Evolutionary conservation across 2,797 vertebrate genomes (phyloP), one percentile per base, ranked within the genome.

Genomic region (Protonibea diacanthus): DNA sequence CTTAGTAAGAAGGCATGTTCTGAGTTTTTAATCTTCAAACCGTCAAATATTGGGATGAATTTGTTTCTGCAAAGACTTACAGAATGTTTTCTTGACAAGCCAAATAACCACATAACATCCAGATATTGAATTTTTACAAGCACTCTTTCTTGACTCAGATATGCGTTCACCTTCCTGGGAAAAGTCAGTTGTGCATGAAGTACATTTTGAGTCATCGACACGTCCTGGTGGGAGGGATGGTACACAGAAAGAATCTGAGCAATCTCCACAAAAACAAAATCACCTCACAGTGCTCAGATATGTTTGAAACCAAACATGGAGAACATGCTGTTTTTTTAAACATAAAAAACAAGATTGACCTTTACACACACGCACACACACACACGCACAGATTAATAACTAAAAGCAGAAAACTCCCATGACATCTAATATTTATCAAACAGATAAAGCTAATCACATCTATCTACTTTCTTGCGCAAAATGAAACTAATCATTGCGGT

Each of bases 21-120:
- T 45, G 55, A 52, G 58, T 64, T 84, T 84, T 80, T 88, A 85
- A 89, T 88, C 84, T 68, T 74, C 44, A 60, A 78, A 74, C 33
- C 53, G 38, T 71, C 61, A 49, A 64, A 80, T 70, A 58, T 6
- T 40, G 49, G 61, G 21, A 17, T 18, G 3, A 51, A 77, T 73
- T 48, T 71, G 52, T 40, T 65, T 63, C 15, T 51, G 12, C 15
- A 53, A 45, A 78, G 33, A 78, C 12, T 76, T 59, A 4, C 61
- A 67, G 42, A 80, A 62, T 48, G 21, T 73, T 82, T 62, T 45
- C 52, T 48, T 38, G 40, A 61, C 21, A 15, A 66, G 21, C 23
- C 17, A 64, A 81, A 69, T 61, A 56, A 69, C 44, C 18, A 38
- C 33, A 38, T 9, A 42, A 60, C 10, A 15, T 49, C 11, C 1